A percentile compares a stretch with the other conserved stretches of the same genome.
These are phyloP conservation scores for Rhinogobius similis DNA, from an alignment of 2,113 vertebrate species.

Conservation along the genomic window DNA sequence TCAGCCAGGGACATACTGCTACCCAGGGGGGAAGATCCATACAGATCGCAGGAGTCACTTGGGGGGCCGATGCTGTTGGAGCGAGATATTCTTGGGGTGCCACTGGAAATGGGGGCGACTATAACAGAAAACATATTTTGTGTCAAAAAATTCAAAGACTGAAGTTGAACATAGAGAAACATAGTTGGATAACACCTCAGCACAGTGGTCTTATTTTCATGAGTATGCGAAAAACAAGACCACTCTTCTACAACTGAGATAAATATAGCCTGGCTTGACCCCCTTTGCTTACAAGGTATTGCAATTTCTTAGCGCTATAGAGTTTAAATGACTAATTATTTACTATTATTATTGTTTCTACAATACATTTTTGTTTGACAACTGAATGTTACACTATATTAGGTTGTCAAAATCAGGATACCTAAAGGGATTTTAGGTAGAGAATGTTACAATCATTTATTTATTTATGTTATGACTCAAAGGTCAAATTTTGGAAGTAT, in stretches of 20 bases:
- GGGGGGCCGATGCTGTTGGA: constrained; percentile 97
- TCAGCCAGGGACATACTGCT: constrained; percentile 95
- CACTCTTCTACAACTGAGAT: constrained; percentile 42
- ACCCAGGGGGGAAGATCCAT: constrained; percentile 89
- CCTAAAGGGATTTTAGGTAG: neutral
- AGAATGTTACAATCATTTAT: neutral
- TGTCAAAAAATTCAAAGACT: constrained; percentile 5
- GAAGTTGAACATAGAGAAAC: constrained; percentile 14
- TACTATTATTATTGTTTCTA: neutral
- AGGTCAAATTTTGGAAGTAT: constrained; percentile 9
- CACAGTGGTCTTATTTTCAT: constrained; percentile 23
- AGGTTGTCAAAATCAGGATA: neutral
- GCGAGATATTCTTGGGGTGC: constrained; percentile 90
- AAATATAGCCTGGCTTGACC: constrained; percentile 55
- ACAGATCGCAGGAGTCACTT: constrained; percentile 90
- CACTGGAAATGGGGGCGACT: constrained; percentile 89
- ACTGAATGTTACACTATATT: neutral
- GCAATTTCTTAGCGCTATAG: constrained; percentile 13
- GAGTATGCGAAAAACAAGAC: constrained; percentile 56
- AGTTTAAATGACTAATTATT: neutral
- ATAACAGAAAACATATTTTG: constrained; percentile 19
- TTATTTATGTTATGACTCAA: constrained; percentile 13
- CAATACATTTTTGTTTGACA: neutral
- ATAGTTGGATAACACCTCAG: neutral
- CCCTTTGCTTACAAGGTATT: constrained; percentile 30